A percentile compares a stretch with the other conserved stretches of the same genome.
Evolutionary conservation across 1,140 invertebrate species (phyloP).

Genomic region (Lepidurus arcticus): DNA sequence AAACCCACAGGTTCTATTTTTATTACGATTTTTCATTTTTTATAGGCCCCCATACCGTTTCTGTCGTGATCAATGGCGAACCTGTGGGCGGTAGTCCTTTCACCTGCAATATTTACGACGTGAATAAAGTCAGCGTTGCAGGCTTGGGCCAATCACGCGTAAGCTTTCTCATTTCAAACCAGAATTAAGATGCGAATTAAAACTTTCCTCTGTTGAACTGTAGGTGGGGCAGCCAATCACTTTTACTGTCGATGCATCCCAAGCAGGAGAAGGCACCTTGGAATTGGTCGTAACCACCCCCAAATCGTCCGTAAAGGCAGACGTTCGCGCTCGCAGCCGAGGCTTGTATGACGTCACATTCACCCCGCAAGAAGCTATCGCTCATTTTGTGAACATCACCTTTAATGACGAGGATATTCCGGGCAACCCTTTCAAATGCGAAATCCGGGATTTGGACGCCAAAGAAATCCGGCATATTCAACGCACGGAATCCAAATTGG

Average conservation of each 20-base stretch:
- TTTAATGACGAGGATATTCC: conserved; percentile 93
- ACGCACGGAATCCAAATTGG: conserved; percentile 42
- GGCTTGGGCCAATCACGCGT: conserved; percentile 58
- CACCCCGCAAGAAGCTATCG: conserved; percentile 77
- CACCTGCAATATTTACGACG: conserved; percentile 87
- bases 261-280: conserved; percentile 90
- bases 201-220: conserved; percentile 27
- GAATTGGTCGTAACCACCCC: conserved; percentile 89
- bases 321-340: conserved; percentile 77
- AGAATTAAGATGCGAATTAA: conserved; percentile 24
- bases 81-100: conserved; percentile 85
- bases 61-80: conserved; percentile 70
- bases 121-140: conserved; percentile 73
- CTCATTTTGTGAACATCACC: conserved; percentile 91
- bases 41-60: conserved; percentile 70
- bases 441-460: conserved; percentile 47
- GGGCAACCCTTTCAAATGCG: conserved; percentile 71
- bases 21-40: conserved; percentile 29
- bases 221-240: conserved; percentile 74
- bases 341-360: conserved; percentile 96
- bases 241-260: conserved; percentile 89
- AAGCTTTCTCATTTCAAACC: conserved; percentile 31
- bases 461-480: conserved; percentile 42
- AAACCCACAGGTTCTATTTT: neutral
- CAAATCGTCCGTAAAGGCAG: conserved; percentile 56